phyloP scores from a whole-genome alignment of 2,797 vertebrate species.

The Fistularia commersonii region DNA sequence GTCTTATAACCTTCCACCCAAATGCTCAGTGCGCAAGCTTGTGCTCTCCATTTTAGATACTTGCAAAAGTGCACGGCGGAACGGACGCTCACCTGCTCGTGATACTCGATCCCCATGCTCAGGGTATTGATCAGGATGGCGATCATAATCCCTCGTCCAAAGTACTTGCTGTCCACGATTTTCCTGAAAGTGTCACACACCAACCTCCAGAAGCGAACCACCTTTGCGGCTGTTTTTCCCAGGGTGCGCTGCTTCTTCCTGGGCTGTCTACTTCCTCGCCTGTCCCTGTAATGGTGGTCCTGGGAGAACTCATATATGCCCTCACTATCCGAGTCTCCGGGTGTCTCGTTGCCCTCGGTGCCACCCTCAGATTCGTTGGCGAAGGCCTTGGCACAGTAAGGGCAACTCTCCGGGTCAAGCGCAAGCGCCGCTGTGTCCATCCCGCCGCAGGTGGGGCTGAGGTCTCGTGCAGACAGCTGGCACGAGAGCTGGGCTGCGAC shows the following conservation, averaged over 20 bases:
- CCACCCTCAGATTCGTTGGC: slow-evolving; percentile 76
- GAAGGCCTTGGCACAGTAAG: slow-evolving; percentile 82
- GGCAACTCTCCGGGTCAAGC: slow-evolving; percentile 85
- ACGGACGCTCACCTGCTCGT: slow-evolving; percentile 78
- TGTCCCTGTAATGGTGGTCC: slow-evolving; percentile 83
- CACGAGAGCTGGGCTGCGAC: slow-evolving; percentile 79
- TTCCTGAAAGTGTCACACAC: slow-evolving; percentile 90
- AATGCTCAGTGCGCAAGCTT: too few relatives aligned
- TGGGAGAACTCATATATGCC: slow-evolving; percentile 90
- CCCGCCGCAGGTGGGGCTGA: slow-evolving; percentile 79
- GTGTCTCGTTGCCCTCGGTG: slow-evolving; percentile 78
- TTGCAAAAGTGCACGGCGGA: background rate
- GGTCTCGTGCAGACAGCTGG: slow-evolving; percentile 77
- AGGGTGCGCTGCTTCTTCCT: slow-evolving; percentile 55
- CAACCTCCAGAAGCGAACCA: slow-evolving; percentile 86
- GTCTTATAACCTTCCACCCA: too few relatives aligned
- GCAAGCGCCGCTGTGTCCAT: slow-evolving; percentile 74
- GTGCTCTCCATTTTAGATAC: background rate
- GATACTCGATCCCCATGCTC: slow-evolving; percentile 97
- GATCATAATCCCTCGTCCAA: slow-evolving; percentile 95
- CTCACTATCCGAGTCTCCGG: slow-evolving; percentile 88
- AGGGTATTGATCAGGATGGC: slow-evolving; percentile 95
- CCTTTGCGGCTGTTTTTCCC: slow-evolving; percentile 60
- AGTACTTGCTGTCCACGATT: slow-evolving; percentile 98
- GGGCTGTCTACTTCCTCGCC: slow-evolving; percentile 77